Conservation (phyloP, 2,797 vertebrate species). For the Nyctibius grandis region DNA sequence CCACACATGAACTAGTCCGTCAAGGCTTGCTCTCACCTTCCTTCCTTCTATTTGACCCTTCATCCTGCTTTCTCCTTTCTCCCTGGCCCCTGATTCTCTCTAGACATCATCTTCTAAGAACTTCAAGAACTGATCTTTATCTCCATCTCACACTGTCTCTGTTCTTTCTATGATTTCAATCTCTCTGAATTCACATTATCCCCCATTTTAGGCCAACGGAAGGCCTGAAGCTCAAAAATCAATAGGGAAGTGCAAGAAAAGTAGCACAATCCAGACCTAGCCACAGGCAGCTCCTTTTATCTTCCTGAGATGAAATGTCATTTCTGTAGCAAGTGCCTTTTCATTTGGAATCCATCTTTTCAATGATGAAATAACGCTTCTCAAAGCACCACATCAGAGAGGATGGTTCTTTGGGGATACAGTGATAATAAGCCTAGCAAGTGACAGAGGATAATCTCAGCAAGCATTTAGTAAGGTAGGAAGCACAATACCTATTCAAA, state of each 20-base stretch:
- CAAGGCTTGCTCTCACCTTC: not conserved
- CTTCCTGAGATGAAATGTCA: slow-evolving; percentile 58
- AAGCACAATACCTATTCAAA: slow-evolving; percentile 49
- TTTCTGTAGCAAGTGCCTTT: slow-evolving; percentile 46
- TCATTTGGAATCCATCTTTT: slow-evolving; percentile 56
- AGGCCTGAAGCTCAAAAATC: slow-evolving; percentile 47
- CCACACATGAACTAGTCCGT: not conserved
- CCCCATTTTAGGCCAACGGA: not conserved
- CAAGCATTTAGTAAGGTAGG: slow-evolving; percentile 51
- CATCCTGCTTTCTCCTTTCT: not conserved
- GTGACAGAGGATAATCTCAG: slow-evolving; percentile 53
- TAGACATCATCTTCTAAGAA: not conserved
- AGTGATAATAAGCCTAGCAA: slow-evolving; percentile 40
- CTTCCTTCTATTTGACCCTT: not conserved
- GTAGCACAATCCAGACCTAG: slow-evolving; percentile 44
- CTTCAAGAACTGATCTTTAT: not conserved
- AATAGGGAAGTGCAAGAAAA: slow-evolving; percentile 60
- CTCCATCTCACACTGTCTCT: not conserved
- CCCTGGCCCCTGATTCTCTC: not conserved
- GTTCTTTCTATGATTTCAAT: not conserved
- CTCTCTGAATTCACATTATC: slow-evolving; percentile 31
- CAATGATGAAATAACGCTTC: slow-evolving; percentile 50
- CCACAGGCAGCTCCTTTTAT: slow-evolving; percentile 59
- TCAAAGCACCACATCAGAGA: slow-evolving; percentile 39
- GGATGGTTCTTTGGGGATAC: not conserved